Percentiles rank a stretch among this genome's conserved stretches.
Evolutionary conservation across 2,888 invertebrate genomes (phyloP).

Genomic region (Himalopsyche kuldschensis): DNA sequence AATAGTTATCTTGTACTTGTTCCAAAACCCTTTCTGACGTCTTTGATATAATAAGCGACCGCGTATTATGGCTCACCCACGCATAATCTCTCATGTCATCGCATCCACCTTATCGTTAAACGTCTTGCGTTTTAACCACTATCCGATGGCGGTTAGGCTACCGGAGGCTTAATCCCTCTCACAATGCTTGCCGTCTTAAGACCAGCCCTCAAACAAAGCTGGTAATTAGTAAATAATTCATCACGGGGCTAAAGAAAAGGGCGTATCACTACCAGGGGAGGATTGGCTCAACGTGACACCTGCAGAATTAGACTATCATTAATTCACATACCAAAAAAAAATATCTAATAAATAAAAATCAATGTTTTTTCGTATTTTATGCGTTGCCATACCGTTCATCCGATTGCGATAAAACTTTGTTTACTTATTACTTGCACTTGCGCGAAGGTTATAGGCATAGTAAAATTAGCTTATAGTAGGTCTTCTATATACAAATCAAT

Average conservation of each 20-base stretch:
- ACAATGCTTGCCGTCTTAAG: slow-evolving; percentile 17
- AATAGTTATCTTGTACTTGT: not conserved
- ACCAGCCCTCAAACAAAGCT: slow-evolving; percentile 29
- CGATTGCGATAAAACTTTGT: too few relatives aligned
- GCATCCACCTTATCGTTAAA: slow-evolving; percentile 26
- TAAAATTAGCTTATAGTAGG: too few relatives aligned
- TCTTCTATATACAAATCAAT: too few relatives aligned
- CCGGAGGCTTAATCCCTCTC: slow-evolving; percentile 18
- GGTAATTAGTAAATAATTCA: slow-evolving; percentile 41
- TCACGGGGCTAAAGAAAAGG: slow-evolving; percentile 30
- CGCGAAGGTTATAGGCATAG: too few relatives aligned
- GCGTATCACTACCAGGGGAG: not conserved
- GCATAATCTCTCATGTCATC: slow-evolving; percentile 30
- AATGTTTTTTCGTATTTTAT: too few relatives aligned
- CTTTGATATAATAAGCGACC: slow-evolving; percentile 2
- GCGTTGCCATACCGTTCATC: too few relatives aligned
- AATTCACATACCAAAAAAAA: too few relatives aligned
- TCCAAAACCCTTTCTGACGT: not conserved
- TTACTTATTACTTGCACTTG: too few relatives aligned
- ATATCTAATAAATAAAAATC: too few relatives aligned
- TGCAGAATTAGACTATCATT: not conserved
- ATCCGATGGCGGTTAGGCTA: slow-evolving; percentile 30
- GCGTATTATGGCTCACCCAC: not conserved
- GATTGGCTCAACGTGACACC: not conserved
- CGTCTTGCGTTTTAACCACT: slow-evolving; percentile 31